Evolutionary conservation across 1,140 invertebrate genomes (phyloP).

Genomic region (Diorhabda elongata): DNA sequence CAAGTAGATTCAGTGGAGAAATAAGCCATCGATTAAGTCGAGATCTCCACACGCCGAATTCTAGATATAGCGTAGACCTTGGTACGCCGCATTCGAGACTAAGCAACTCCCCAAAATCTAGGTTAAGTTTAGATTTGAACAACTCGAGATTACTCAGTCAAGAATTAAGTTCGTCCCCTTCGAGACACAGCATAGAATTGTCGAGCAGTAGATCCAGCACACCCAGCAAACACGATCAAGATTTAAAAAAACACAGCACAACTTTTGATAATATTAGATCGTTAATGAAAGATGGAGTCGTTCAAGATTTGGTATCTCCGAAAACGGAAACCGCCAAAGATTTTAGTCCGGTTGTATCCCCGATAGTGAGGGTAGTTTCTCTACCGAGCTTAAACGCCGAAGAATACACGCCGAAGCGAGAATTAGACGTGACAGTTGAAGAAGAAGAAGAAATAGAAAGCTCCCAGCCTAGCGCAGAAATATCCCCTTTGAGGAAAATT

Average conservation of each 20-base stretch:
- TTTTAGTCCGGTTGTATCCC: slow-evolving; percentile 44
- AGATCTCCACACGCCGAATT: slow-evolving; percentile 56
- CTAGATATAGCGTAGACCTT: slow-evolving; percentile 58
- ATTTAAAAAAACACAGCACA: slow-evolving; percentile 67
- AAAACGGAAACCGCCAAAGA: slow-evolving; percentile 52
- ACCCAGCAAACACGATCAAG: slow-evolving; percentile 47
- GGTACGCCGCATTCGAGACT: slow-evolving; percentile 52
- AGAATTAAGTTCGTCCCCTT: slow-evolving; percentile 43
- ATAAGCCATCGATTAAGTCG: slow-evolving; percentile 54
- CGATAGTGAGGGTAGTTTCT: slow-evolving; percentile 62
- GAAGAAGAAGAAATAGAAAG: slow-evolving; percentile 61
- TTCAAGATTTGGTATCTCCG: slow-evolving; percentile 48
- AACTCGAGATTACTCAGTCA: slow-evolving; percentile 53
- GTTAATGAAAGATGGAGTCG: slow-evolving; percentile 63
- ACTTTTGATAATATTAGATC: slow-evolving; percentile 77
- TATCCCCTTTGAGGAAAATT: slow-evolving; percentile 59
- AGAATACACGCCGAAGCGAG: slow-evolving; percentile 49
- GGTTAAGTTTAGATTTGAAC: slow-evolving; percentile 56
- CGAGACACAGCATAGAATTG: slow-evolving; percentile 35
- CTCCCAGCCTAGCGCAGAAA: slow-evolving; percentile 51
- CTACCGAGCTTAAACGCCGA: slow-evolving; percentile 58
- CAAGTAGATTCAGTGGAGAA: slow-evolving; percentile 55
- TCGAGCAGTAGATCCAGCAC: slow-evolving; percentile 39
- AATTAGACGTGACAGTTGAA: slow-evolving; percentile 55
- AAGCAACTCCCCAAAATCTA: slow-evolving; percentile 56